Evolutionary conservation across 2,888 invertebrate genomes (phyloP).

Genomic region (Euplexia lucipara): DNA sequence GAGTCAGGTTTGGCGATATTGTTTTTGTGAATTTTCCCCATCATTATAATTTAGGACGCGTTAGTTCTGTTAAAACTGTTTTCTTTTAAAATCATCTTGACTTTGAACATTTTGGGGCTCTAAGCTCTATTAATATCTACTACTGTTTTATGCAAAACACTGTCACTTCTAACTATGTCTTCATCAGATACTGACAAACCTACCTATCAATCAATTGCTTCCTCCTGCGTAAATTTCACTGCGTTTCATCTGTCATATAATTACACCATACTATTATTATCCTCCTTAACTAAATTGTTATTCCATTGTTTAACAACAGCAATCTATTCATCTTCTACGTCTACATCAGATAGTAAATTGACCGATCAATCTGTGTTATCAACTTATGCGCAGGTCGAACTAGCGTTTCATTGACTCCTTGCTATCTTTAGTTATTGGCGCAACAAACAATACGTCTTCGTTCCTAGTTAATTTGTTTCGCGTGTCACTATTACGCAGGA

Average conservation of each 20-base stretch:
- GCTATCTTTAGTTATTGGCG: slow-evolving; percentile 52
- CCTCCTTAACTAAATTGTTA: background rate
- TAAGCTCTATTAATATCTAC: too few species aligned
- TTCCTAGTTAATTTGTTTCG: slow-evolving; percentile 2
- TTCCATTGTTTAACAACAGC: background rate
- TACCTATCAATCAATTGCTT: background rate
- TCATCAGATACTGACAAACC: background rate
- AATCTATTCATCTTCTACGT: slow-evolving; percentile 2
- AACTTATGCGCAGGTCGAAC: slow-evolving; percentile 30
- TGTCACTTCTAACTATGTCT: background rate
- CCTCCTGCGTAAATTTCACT: background rate
- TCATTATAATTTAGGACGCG: background rate
- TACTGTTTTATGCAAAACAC: too few species aligned
- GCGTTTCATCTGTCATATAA: background rate
- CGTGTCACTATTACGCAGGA: slow-evolving; percentile 29
- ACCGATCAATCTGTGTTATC: slow-evolving; percentile 49
- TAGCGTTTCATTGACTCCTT: slow-evolving; percentile 44
- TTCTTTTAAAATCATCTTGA: too few species aligned
- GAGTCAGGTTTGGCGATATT: background rate
- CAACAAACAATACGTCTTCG: slow-evolving; percentile 18
- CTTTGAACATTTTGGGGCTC: too few species aligned
- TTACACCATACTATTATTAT: background rate
- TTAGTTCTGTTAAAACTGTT: background rate
- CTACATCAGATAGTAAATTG: slow-evolving; percentile 43
- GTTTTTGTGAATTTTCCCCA: background rate